Percentiles rank a stretch among this genome's conserved stretches.
These are phyloP conservation scores for Urophycis tenuis DNA, from an alignment of 2,797 vertebrate species.

Conservation along the genomic window DNA sequence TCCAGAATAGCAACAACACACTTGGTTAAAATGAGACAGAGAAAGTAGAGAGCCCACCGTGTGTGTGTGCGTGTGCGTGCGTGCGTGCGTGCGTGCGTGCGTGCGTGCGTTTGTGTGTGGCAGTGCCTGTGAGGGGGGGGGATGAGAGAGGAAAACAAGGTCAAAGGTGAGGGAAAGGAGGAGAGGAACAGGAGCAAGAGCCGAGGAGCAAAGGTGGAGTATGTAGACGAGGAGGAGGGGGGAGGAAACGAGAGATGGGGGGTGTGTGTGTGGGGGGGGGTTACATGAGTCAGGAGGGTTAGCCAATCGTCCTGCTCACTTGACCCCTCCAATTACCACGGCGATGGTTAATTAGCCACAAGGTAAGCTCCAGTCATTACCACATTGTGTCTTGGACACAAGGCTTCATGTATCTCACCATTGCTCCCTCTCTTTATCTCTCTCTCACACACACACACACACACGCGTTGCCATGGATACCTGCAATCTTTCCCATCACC, in stretches of 20 bases:
- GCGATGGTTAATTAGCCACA: slow-evolving; percentile 71
- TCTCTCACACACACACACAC: slow-evolving; percentile 15
- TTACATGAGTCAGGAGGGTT: slow-evolving; percentile 55
- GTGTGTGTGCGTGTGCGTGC: too few relatives aligned
- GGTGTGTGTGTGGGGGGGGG: slow-evolving; percentile 38
- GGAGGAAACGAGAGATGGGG: slow-evolving; percentile 44
- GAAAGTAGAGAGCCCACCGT: too few relatives aligned
- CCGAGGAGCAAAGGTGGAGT: slow-evolving; percentile 10
- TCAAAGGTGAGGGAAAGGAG: background rate
- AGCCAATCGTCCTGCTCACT: slow-evolving; percentile 70
- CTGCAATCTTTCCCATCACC: slow-evolving; percentile 50
- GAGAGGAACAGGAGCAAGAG: too few relatives aligned
- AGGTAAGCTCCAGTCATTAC: slow-evolving; percentile 77
- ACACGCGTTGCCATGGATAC: slow-evolving; percentile 66
- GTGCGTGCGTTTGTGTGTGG: too few relatives aligned
- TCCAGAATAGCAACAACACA: too few relatives aligned
- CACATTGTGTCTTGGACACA: slow-evolving; percentile 74
- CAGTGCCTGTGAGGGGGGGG: background rate
- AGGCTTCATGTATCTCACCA: slow-evolving; percentile 44
- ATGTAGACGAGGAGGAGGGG: slow-evolving; percentile 32
- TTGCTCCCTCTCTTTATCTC: background rate
- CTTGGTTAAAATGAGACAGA: too few relatives aligned
- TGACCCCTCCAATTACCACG: slow-evolving; percentile 75
- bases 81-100: too few relatives aligned
- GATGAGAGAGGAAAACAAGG: slow-evolving; percentile 10